Conservation (phyloP, 2,888 invertebrate species). For the Monoplex corrugatus region DNA sequence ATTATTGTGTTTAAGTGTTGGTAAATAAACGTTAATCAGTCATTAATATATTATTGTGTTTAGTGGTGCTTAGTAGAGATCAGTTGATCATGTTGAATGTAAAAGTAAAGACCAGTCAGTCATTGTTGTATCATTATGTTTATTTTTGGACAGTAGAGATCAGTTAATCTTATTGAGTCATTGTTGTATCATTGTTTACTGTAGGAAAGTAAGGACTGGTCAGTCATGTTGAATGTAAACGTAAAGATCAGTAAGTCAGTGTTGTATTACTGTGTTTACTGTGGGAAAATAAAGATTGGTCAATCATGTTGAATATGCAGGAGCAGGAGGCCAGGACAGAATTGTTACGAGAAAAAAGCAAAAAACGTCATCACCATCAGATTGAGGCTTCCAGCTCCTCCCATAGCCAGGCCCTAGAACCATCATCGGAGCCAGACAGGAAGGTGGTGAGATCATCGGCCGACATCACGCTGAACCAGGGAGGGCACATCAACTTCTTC, state of each 20-base stretch:
- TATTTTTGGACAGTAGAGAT: background rate
- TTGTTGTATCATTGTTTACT: background rate
- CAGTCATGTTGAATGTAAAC: too few species aligned
- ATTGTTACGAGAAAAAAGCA: slow-evolving; percentile 86
- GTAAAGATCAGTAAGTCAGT: too few species aligned
- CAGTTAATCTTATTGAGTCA: too few species aligned
- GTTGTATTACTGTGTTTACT: background rate
- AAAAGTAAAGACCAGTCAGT: too few species aligned
- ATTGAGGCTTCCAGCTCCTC: slow-evolving; percentile 25
- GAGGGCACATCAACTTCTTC: slow-evolving; percentile 91
- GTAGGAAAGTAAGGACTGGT: too few species aligned
- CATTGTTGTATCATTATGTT: background rate
- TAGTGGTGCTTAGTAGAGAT: too few species aligned
- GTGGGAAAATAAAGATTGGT: background rate
- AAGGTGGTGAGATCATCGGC: slow-evolving; percentile 51
- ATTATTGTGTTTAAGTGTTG: too few species aligned
- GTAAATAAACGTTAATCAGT: too few species aligned
- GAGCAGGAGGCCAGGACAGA: slow-evolving; percentile 92
- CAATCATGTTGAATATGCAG: slow-evolving; percentile 79
- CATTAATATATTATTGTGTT: too few species aligned
- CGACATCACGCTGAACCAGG: slow-evolving; percentile 9
- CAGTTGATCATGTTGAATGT: too few species aligned
- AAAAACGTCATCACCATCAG: slow-evolving; percentile 29
- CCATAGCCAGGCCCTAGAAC: slow-evolving; percentile 19
- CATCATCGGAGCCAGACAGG: slow-evolving; percentile 58